These are phyloP conservation scores for Taeniopygia guttata DNA, from an alignment of 2,797 vertebrate species.

Conservation along the genomic window DNA sequence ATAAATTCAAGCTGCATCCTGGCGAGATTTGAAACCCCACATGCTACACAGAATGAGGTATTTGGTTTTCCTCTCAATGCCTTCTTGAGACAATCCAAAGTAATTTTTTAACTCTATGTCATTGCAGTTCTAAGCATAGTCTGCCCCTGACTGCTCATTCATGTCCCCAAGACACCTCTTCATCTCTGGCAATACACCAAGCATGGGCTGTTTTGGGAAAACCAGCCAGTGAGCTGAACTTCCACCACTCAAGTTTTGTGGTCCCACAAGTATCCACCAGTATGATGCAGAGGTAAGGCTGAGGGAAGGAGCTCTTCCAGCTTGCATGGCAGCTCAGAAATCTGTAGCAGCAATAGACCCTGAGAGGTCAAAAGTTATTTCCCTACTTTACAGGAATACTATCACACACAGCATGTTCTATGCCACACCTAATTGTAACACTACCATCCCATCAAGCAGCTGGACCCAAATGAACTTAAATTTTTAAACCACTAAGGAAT, in stretches of 20 bases:
- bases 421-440: not conserved
- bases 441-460: not conserved
- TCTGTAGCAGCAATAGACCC: not conserved
- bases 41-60: not conserved
- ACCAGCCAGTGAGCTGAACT: not conserved
- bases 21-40: not conserved
- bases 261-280: not conserved
- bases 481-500: not conserved
- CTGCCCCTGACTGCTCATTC: not conserved
- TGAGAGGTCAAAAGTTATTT: not conserved
- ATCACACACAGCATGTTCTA: fast-evolving
- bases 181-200: not conserved
- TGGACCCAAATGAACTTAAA: not conserved
- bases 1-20: not conserved
- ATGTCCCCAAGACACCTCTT: not conserved
- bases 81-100: not conserved
- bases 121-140: not conserved
- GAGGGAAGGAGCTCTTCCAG: not conserved
- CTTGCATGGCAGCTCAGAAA: not conserved
- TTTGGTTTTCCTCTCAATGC: not conserved
- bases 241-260: not conserved
- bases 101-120: not conserved
- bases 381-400: not conserved
- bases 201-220: not conserved
- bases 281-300: not conserved